Percentiles rank a stretch among this genome's conserved stretches.
phyloP scores from a whole-genome alignment of 2,888 invertebrate genomes.

The Malacosoma neustria region DNA sequence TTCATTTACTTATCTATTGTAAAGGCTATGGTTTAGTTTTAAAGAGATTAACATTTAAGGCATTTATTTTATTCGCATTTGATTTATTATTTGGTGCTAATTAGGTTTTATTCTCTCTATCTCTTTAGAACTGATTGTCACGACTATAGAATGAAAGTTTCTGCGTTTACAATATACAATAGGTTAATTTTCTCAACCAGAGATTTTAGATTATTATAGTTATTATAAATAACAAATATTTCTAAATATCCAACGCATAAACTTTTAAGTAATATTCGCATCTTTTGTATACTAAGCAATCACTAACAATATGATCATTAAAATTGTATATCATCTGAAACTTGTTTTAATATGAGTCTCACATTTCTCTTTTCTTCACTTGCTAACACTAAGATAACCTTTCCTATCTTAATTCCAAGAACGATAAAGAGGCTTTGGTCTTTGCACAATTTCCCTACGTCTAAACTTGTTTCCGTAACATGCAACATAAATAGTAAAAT shows the following conservation, averaged over 20 bases:
- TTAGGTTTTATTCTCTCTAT: conserved; percentile 15
- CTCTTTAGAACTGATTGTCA: conserved; percentile 37
- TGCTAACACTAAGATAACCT: conserved; percentile 20
- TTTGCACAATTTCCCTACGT: conserved; percentile 45
- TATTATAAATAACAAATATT: conserved; percentile 3
- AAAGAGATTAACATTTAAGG: conserved; percentile 36
- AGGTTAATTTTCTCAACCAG: neutral
- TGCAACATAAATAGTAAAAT: conserved; percentile 16
- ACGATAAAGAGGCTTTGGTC: conserved; percentile 72
- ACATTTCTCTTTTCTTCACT: conserved; percentile 18
- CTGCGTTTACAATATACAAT: conserved; percentile 21
- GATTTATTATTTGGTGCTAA: conserved; percentile 10
- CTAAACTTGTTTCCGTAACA: conserved; percentile 24
- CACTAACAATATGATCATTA: conserved; percentile 48
- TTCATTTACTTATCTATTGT: conserved; percentile 38
- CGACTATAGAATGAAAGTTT: conserved; percentile 15
- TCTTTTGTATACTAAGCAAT: conserved; percentile 26
- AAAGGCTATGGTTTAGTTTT: conserved; percentile 36
- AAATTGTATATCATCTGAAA: conserved; percentile 35
- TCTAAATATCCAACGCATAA: conserved; percentile 20
- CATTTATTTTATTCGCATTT: conserved; percentile 21
- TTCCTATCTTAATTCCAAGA: conserved; percentile 39
- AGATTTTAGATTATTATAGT: neutral
- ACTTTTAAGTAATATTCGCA: conserved; percentile 31
- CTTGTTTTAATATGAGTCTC: conserved; percentile 46